phyloP scores from a whole-genome alignment of 2,797 vertebrate species.

The Pterois miles region DNA sequence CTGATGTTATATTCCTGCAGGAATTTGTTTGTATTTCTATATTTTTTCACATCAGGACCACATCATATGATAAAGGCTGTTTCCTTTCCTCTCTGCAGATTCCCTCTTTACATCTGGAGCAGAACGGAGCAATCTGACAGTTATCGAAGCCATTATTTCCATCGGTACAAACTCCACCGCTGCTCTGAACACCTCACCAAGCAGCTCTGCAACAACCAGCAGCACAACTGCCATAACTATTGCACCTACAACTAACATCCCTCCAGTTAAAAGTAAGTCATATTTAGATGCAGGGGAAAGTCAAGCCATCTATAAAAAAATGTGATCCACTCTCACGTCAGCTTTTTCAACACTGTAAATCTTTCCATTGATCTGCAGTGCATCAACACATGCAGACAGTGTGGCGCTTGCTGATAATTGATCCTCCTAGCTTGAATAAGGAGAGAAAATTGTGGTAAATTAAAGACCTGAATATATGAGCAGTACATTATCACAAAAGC shows the following conservation, averaged over 20 bases:
- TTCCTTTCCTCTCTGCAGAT: slow-evolving; percentile 55
- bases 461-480: slow-evolving; percentile 20
- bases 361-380: slow-evolving; percentile 35
- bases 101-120: slow-evolving; percentile 79
- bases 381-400: slow-evolving; percentile 45
- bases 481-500: slow-evolving; percentile 25
- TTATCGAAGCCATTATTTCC: slow-evolving; percentile 48
- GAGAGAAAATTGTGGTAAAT: slow-evolving; percentile 30
- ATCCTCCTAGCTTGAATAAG: slow-evolving; percentile 52
- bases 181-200: slow-evolving; percentile 33
- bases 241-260: slow-evolving; percentile 28
- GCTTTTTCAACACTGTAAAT: slow-evolving; percentile 19
- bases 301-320: not conserved
- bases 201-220: slow-evolving; percentile 10
- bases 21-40: not conserved
- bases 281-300: not conserved
- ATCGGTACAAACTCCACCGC: slow-evolving; percentile 39
- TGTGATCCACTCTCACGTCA: slow-evolving; percentile 9
- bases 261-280: slow-evolving; percentile 75
- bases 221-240: slow-evolving; percentile 27
- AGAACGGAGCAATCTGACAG: slow-evolving; percentile 71
- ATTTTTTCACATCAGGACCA: not conserved
- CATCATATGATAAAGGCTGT: not conserved
- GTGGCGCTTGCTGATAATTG: slow-evolving; percentile 61
- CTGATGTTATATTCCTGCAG: not conserved